A percentile compares a stretch with the other conserved stretches of the same genome.
Evolutionary conservation across 2,113 vertebrate genomes (phyloP).

Genomic region (Puntigrus tetrazona): DNA sequence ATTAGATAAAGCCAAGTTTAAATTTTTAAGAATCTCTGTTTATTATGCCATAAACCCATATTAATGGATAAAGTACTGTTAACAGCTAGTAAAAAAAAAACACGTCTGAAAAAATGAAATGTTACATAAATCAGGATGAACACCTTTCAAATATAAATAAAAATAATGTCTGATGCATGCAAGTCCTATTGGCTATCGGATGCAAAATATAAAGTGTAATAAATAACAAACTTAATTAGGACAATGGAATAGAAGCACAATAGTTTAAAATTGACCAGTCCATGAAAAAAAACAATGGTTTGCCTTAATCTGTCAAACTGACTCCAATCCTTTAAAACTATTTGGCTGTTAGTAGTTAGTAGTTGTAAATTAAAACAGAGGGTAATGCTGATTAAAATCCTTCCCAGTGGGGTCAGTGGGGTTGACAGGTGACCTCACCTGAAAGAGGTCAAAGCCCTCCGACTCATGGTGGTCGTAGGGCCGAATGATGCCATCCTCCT

Average conservation of each 20-base stretch:
- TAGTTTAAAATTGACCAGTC: background rate
- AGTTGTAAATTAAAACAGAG: background rate
- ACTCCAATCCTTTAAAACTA: background rate
- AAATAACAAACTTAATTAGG: background rate
- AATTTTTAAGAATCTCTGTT: background rate
- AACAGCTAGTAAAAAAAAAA: background rate
- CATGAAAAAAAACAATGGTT: background rate
- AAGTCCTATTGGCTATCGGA: background rate
- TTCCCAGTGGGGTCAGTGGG: background rate
- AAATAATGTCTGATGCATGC: background rate
- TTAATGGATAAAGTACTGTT: background rate
- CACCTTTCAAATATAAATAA: background rate
- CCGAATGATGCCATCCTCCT: constrained; percentile 90
- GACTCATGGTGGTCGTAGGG: constrained; percentile 86
- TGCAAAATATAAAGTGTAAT: background rate
- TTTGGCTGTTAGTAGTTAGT: background rate
- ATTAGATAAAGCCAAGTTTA: background rate
- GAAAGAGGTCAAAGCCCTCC: constrained; percentile 87
- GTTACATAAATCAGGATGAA: background rate
- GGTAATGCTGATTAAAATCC: background rate
- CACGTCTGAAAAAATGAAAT: background rate
- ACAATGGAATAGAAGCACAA: background rate
- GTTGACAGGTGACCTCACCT: constrained; percentile 75
- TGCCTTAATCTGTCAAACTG: constrained; percentile 8
- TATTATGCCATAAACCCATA: background rate